phyloP scores from a whole-genome alignment of 2,888 invertebrate species.

The Allophyes oxyacanthae region DNA sequence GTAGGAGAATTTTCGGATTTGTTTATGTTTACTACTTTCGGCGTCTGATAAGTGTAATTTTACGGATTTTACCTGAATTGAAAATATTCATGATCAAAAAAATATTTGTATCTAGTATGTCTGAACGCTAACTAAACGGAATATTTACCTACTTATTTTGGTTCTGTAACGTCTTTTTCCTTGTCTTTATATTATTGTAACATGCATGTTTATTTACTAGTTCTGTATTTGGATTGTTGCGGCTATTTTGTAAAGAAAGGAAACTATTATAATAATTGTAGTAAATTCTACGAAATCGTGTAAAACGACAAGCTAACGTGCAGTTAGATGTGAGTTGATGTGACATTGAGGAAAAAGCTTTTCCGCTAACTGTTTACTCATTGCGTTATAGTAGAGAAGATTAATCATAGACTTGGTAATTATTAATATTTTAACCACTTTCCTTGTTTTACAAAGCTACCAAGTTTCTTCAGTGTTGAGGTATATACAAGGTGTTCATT shows the following conservation, averaged over 20 bases:
- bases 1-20: slow-evolving; percentile 51
- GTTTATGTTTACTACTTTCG: slow-evolving; percentile 69
- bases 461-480: not conserved
- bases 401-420: slow-evolving; percentile 18
- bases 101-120: slow-evolving; percentile 24
- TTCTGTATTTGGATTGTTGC: slow-evolving; percentile 14
- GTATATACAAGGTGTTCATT: not conserved
- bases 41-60: slow-evolving; percentile 63
- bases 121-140: slow-evolving; percentile 29
- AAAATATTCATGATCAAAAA: slow-evolving; percentile 57
- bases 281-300: slow-evolving; percentile 14
- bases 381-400: not conserved
- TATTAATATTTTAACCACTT: not conserved
- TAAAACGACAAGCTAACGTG: slow-evolving; percentile 11
- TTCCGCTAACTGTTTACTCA: slow-evolving; percentile 23
- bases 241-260: slow-evolving; percentile 4
- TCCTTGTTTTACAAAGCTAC: not conserved
- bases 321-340: not conserved
- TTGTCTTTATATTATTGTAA: slow-evolving; percentile 5
- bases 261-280: slow-evolving; percentile 3
- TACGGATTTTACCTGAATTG: slow-evolving; percentile 48
- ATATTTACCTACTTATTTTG: slow-evolving; percentile 30
- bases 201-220: slow-evolving; percentile 19
- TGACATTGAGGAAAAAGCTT: slow-evolving; percentile 41
- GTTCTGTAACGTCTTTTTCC: slow-evolving; percentile 5